phyloP scores from a whole-genome alignment of 2,113 vertebrate genomes.

The Trichomycterus rosablanca region DNA sequence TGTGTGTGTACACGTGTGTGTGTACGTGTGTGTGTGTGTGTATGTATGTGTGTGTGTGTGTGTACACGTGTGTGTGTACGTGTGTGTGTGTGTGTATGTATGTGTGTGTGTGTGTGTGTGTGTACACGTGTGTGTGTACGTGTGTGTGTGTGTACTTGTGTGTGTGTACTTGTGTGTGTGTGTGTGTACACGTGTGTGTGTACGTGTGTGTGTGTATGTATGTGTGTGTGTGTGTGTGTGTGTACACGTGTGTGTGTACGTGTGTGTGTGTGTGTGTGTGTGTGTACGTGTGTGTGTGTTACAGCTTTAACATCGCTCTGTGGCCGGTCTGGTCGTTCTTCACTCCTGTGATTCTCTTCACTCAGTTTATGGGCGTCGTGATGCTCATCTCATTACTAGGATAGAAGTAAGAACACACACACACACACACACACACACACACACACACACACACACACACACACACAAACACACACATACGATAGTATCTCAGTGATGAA shows the following conservation, averaged over 20 bases:
- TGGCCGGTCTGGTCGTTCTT: conserved; percentile 92
- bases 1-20: no score
- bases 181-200: no score
- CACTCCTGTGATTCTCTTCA: conserved; percentile 86
- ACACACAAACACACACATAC: no score
- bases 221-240: conserved; percentile 47
- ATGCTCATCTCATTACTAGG: conserved; percentile 92
- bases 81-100: no score
- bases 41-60: no score
- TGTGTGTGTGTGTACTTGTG: no score
- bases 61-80: no score
- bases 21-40: no score
- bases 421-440: conserved; percentile 1
- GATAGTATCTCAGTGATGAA: no score
- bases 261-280: background rate
- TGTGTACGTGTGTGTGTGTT: conserved; percentile 42
- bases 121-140: no score
- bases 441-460: background rate
- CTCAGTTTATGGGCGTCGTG: conserved; percentile 93
- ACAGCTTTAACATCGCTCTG: conserved; percentile 86
- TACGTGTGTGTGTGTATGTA: conserved; percentile 40
- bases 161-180: no score
- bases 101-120: no score
- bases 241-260: background rate
- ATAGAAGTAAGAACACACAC: conserved; percentile 51